Percentiles rank a stretch among this genome's conserved stretches.
These are phyloP conservation scores for Eupithecia abbreviata DNA, from an alignment of 2,888 invertebrate species.

Conservation along the genomic window DNA sequence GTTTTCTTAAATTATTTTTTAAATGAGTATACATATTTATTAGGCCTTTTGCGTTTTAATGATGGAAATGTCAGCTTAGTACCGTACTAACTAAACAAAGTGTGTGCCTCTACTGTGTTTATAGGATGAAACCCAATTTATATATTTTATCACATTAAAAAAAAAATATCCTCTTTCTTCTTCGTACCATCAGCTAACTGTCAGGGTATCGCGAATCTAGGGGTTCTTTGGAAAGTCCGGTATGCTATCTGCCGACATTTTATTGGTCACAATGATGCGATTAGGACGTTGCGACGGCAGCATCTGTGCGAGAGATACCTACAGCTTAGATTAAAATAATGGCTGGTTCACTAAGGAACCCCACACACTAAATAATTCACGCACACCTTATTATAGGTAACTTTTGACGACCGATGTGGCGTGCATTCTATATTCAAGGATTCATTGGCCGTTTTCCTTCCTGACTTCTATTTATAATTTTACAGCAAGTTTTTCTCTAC, in stretches of 20 bases:
- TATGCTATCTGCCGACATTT: conserved; percentile 50
- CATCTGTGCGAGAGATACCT: conserved; percentile 44
- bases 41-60: conserved; percentile 5
- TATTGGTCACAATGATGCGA: conserved; percentile 58
- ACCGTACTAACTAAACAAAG: neutral
- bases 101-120: neutral
- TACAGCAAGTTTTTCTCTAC: too few species aligned
- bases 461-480: too few species aligned
- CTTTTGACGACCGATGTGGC: too few species aligned
- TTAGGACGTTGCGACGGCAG: conserved; percentile 53
- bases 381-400: neutral
- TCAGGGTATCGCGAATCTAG: conserved; percentile 35
- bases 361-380: neutral
- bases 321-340: conserved; percentile 8
- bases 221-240: conserved; percentile 51
- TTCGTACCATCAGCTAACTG: neutral
- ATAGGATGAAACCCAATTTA: neutral
- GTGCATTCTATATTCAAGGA: too few species aligned
- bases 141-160: neutral
- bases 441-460: too few species aligned
- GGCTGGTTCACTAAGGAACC: conserved; percentile 11
- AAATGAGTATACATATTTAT: conserved; percentile 34
- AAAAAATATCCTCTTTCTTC: neutral
- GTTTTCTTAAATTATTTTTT: conserved; percentile 46
- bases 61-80: conserved; percentile 9